Base-by-base conservation (phyloP, 2,113 vertebrate species). In the Ceyx margarethae region DNA sequence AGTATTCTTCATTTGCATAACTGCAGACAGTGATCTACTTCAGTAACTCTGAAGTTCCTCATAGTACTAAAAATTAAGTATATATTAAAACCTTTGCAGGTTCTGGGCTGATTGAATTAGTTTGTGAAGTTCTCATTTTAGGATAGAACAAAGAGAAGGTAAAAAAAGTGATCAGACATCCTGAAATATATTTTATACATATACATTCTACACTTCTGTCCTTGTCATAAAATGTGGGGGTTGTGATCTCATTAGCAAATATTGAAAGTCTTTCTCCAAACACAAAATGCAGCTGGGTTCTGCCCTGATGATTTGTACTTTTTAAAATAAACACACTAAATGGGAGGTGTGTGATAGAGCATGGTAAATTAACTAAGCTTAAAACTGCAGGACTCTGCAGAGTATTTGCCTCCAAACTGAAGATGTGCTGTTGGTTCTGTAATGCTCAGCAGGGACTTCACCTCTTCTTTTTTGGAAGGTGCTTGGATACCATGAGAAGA, bases 221-320 rank as follows among this genome's bases (percentile, higher is more conserved):
- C 15, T 91, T 2, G 1, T 78, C 25, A 40, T 60, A 35, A 79
- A 45, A 51, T 0, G 0, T 57, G 1, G 1, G 5, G 1, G 0
- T 57, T 85, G 85, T 0, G 0, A 22, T 68, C 48, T 68, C 15
- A 11, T 79, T 91, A 68, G 45, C 15, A 35, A 81, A 31, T 12
- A 64, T 8, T 61, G 33, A 43, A 84, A 76, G 26, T 40, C 23
- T 54, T 87, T 75, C 22, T 65, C 53, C 35, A 50, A 77, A 50
- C 9, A 60, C 3, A 48, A 74, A 81, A n/a, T 51, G 20, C 46
- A 67, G 8, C 25, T 67, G 43, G 15, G n/a, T 85, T 87, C 61
- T 84, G 31, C 65, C n/a, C 31, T 67, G 40, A 40, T 58, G 33
- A 26, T 37, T 89, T 84, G 78, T 62, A 20, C 62, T 76, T 72